Evolutionary conservation across 2,113 vertebrate genomes (phyloP).

Genomic region (Sphaerodactylus townsendi): DNA sequence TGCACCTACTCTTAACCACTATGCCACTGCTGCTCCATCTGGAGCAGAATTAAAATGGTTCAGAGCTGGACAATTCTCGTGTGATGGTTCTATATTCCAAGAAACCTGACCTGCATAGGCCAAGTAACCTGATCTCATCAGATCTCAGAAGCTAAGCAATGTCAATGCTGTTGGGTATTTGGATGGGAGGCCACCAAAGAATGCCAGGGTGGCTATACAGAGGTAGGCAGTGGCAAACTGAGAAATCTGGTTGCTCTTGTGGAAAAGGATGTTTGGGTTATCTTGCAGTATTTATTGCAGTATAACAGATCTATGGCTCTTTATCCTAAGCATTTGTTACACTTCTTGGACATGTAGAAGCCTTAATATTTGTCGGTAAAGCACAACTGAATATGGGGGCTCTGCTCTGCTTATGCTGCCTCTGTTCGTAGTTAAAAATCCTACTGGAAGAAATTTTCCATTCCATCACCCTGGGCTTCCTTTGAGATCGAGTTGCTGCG

Average conservation of each 20-base stretch:
- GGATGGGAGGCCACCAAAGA: no score
- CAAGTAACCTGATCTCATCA: no score
- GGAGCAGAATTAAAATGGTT: background rate
- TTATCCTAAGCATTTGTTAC: background rate
- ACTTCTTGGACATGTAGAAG: background rate
- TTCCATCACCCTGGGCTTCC: slow-evolving; percentile 40
- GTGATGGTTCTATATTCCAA: no score
- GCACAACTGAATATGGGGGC: background rate
- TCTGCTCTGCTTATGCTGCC: slow-evolving; percentile 13
- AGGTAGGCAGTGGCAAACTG: no score
- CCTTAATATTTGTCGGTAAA: background rate
- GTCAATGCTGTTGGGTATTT: no score
- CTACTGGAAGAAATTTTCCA: slow-evolving; percentile 33
- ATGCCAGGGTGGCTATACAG: no score
- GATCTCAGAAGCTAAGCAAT: no score
- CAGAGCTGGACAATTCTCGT: no score
- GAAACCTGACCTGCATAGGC: no score
- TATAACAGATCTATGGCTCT: background rate
- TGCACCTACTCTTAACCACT: no score
- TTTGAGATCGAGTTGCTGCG: slow-evolving; percentile 37
- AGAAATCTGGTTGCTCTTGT: no score
- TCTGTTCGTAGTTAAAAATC: slow-evolving; percentile 20
- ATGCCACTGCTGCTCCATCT: no score
- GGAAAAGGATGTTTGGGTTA: background rate
- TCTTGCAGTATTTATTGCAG: background rate